Percentiles rank a stretch among this genome's conserved stretches.
Evolutionary conservation across 2,888 invertebrate species (phyloP).

Genomic region (Busseola fusca): DNA sequence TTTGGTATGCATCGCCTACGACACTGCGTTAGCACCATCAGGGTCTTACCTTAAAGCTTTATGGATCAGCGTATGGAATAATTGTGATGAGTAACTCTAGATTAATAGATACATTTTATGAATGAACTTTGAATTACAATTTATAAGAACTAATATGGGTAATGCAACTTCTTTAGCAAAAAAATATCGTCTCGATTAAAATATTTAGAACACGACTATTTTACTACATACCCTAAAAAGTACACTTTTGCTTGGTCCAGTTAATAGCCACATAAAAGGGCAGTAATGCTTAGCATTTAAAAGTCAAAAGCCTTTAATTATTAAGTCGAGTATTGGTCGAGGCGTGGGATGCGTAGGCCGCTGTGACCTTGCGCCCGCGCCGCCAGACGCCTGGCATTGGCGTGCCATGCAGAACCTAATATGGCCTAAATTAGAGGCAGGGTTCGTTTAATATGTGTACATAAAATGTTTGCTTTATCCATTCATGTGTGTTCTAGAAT

Average conservation of each 20-base stretch:
- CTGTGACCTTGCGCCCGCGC: slow-evolving; percentile 76
- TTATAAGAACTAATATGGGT: not conserved
- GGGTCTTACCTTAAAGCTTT: slow-evolving; percentile 12
- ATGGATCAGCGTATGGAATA: slow-evolving; percentile 6
- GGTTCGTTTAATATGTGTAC: slow-evolving; percentile 50
- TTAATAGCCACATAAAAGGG: slow-evolving; percentile 43
- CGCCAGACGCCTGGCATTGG: slow-evolving; percentile 71
- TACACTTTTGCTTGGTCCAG: not conserved
- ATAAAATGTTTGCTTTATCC: slow-evolving; percentile 35
- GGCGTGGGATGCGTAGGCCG: slow-evolving; percentile 77
- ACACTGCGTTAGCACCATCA: slow-evolving; percentile 28
- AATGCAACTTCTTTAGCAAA: not conserved
- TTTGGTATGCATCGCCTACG: slow-evolving; percentile 53
- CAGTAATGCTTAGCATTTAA: slow-evolving; percentile 38
- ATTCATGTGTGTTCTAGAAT: slow-evolving; percentile 7
- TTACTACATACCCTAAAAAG: slow-evolving; percentile 7
- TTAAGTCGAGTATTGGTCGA: slow-evolving; percentile 37
- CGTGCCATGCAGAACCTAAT: slow-evolving; percentile 72
- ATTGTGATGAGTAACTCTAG: not conserved
- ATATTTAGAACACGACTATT: slow-evolving; percentile 29
- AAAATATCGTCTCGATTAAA: not conserved
- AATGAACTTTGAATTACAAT: not conserved
- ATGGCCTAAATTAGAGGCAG: slow-evolving; percentile 69
- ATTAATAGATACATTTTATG: not conserved
- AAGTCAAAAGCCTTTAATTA: slow-evolving; percentile 39